phyloP scores from a whole-genome alignment of 2,888 invertebrate genomes.

The Melikaiella ostensackeni region DNA sequence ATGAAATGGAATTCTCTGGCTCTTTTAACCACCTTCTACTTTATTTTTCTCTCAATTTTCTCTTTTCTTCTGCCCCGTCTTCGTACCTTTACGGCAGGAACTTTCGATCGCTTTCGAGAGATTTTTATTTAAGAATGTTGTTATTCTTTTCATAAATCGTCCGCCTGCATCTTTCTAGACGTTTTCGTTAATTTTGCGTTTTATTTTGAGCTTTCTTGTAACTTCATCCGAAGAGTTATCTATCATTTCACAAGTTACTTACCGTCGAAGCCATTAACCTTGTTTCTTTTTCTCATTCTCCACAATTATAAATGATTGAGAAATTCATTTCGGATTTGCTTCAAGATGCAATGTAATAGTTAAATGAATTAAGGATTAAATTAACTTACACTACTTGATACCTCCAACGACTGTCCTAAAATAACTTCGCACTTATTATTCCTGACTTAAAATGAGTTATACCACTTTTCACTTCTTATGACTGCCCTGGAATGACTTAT shows the following conservation, averaged over 20 bases:
- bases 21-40: constrained; percentile 22
- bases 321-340: background rate
- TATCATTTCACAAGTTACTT: constrained; percentile 19
- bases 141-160: constrained; percentile 30
- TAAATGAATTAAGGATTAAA: too few relatives aligned
- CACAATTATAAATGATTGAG: background rate
- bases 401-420: too few relatives aligned
- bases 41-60: constrained; percentile 35
- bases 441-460: too few relatives aligned
- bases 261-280: constrained; percentile 12
- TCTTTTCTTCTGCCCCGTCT: background rate
- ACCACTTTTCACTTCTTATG: too few relatives aligned
- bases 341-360: too few relatives aligned
- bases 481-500: too few relatives aligned
- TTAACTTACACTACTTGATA: too few relatives aligned
- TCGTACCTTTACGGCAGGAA: constrained; percentile 11
- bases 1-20: constrained; percentile 45
- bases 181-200: background rate
- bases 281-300: background rate
- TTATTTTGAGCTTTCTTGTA: background rate
- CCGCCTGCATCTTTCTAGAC: background rate
- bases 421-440: too few relatives aligned
- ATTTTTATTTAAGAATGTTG: constrained; percentile 25
- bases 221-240: constrained; percentile 10
- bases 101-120: background rate